Evolutionary conservation across 1,140 invertebrate species (phyloP), one percentile per base, ranked within the genome.

Genomic region (Drosophila parvula): DNA sequence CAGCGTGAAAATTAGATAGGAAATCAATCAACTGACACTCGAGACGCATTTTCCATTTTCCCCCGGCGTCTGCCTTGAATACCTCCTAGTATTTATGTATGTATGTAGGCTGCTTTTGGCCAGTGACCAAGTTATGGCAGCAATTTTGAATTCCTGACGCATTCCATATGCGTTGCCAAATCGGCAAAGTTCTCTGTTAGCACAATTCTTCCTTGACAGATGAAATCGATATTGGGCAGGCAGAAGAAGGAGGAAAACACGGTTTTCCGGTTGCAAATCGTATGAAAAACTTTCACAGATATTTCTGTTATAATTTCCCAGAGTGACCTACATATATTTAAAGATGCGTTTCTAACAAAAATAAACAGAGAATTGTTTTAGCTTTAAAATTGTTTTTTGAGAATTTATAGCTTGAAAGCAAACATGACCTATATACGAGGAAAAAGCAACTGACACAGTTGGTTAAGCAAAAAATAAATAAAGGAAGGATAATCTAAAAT

Each of bases 11-110:
- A 78, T 75, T 65, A 47, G 60, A 79, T 69, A 56, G 67, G 70
- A 79, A 86, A 88, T 82, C 83, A 79, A 85, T 86, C 61, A 76
- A 65, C 55, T 38, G 41, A 45, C 60, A 56, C 53, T 45, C 11
- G 48, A 36, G 62, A 64, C 63, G 45, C 43, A 48, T 61, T 50
- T 57, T 16, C 18, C 10, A 41, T 36, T 77, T 36, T 77, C 48
- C 16, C 16, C 18, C 14, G 18, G 34, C 8, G 51, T 5, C 32
- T 16, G 44, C 28, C 38, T 62, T 12, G 11, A 27, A 41, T 74
- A 59, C 53, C 7, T 50, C 36, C 36, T 30, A 40, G 28, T 50
- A 22, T 22, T 22, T 22, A 22, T 22, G 30, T 30, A 47, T 47
- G 32, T 28, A 8, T 34, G 7, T 16, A 2, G 28, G n/a, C n/a